Base-by-base conservation (phyloP, 2,113 vertebrate genomes). In the Anser cygnoides region DNA sequence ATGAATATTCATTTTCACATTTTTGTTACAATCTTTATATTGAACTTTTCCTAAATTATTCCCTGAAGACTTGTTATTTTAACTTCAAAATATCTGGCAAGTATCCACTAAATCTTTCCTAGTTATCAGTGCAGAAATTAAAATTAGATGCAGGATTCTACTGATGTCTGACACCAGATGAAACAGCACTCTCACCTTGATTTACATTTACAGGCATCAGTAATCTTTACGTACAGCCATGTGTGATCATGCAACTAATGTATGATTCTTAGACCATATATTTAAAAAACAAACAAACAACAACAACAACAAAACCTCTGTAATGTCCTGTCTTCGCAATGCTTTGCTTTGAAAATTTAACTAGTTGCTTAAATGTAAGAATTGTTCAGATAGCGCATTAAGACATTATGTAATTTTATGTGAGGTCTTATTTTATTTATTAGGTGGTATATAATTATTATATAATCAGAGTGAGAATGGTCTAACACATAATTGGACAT, bases 1-100 rank as follows among this genome's bases (percentile, higher is more conserved):
- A 73, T 44, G 0, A 63, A 78, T 59, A 29, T 8, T 35, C 14
- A 29, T 39, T 29, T 83, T 80, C n/a, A 41, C 0, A 2, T 43
- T 1, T 62, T 79, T 61, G 13, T 54, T 6, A 41, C 65, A 83
- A 62, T 25, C 3, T 61, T 87, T 57, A 7, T 10, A 61, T 11
- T 43, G 13, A 62, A 57, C 4, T 70, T 79, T 82, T 90, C 12
- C 33, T 54, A 68, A 68, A 58, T 77, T 77, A 76, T n/a, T 80
- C 18, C 23, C 59, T n/a, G 6, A 76, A 73, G 22, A 68, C 16
- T 22, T 92, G 35, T 81, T 75, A 31, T 16, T 28, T 86, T 82
- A 78, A 83, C 31, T 57, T 89, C 31, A 89, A 71, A 68, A 25
- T 72, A 46, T 39, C 31, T 89, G 25, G 13, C 14, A 90, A 61